Evolutionary conservation across 1,140 invertebrate species (phyloP).

Genomic region (Drosophila micromelanica): DNA sequence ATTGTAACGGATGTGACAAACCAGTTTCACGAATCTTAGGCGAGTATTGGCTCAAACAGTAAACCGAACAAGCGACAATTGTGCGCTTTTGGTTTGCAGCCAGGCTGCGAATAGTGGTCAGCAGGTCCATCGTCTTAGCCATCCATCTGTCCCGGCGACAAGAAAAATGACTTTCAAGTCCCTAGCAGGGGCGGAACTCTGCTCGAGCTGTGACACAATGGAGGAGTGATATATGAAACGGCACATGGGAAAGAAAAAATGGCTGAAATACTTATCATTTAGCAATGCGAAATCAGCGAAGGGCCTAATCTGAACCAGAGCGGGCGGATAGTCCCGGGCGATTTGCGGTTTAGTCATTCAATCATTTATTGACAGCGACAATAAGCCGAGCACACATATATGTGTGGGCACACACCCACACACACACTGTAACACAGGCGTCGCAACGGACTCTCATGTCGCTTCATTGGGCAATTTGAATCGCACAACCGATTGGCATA

Average conservation of each 20-base stretch:
- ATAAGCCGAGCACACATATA: slow-evolving; percentile 27
- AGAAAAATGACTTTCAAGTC: slow-evolving; percentile 62
- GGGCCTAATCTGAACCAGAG: background rate
- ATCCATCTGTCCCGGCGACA: slow-evolving; percentile 35
- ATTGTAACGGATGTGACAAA: too few relatives aligned
- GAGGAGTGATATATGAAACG: slow-evolving; percentile 51
- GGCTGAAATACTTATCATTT: slow-evolving; percentile 62
- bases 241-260: slow-evolving; percentile 7
- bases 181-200: slow-evolving; percentile 8
- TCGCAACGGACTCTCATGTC: too few relatives aligned
- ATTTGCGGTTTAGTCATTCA: slow-evolving; percentile 42
- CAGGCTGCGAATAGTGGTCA: background rate
- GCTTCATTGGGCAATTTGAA: background rate
- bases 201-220: slow-evolving; percentile 37
- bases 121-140: background rate
- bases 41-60: background rate
- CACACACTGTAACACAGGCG: too few relatives aligned
- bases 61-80: too few relatives aligned
- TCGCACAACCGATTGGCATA: background rate
- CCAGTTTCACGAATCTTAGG: background rate
- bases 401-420: background rate
- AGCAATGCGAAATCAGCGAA: slow-evolving; percentile 18
- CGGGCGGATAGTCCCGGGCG: background rate
- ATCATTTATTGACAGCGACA: slow-evolving; percentile 55
- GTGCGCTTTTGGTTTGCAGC: background rate